Percentiles rank a stretch among this genome's conserved stretches.
phyloP scores from a whole-genome alignment of 2,888 invertebrate species.

The Cephonodes hylas region DNA sequence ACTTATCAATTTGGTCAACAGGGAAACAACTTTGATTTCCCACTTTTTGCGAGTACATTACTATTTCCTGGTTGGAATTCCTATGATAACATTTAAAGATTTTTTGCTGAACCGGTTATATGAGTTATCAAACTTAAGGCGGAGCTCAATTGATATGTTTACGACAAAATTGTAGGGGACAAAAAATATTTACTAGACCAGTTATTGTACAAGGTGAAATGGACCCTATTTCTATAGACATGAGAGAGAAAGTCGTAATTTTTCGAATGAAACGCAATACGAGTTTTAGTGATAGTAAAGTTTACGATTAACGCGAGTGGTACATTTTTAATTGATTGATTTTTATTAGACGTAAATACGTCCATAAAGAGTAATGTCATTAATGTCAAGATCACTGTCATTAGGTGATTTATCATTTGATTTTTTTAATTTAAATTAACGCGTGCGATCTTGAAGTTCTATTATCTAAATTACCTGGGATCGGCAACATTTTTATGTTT shows the following conservation, averaged over 20 bases:
- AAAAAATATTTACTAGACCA: background rate
- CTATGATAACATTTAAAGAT: background rate
- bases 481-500: too few species aligned
- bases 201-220: background rate
- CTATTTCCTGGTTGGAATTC: background rate
- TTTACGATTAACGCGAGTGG: background rate
- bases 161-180: background rate
- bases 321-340: background rate
- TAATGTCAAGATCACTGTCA: background rate
- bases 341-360: too few species aligned
- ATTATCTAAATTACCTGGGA: too few species aligned
- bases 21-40: too few species aligned
- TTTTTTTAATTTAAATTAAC: background rate
- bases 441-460: too few species aligned
- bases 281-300: background rate
- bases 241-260: background rate
- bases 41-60: background rate
- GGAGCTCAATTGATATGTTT: background rate
- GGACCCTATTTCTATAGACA: background rate
- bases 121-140: background rate
- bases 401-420: background rate
- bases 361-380: too few species aligned
- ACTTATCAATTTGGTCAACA: too few species aligned
- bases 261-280: background rate
- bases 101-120: background rate